Evolutionary conservation across 2,888 invertebrate species (phyloP), one percentile per base, ranked within the genome.

Genomic region (Gerosis bhagava): DNA sequence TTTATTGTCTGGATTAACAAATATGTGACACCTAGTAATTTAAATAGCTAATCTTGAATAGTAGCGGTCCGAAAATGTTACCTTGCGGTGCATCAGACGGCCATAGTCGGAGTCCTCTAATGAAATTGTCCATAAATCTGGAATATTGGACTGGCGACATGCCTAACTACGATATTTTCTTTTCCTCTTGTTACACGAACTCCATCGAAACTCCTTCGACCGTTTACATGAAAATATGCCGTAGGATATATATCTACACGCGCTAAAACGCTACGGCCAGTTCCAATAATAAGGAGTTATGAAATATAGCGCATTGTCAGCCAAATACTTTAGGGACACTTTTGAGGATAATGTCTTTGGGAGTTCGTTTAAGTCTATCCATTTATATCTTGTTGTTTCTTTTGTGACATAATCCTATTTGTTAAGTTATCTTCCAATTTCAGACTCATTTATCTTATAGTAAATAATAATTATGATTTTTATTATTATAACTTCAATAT

Each of bases 121-220:
- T 70, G 69, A 70, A 71, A 68, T 71, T 63, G 69, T 68, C 63
- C 67, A 72, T 70, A 72, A 72, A 72, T 72, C 69, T 64, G 59
- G 56, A 67, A 70, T 67, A 72, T 72, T 65, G 65, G 64, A 62
- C 60, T 61, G 63, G 63, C 64, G 65, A 67, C 67, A 64, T 60
- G 65, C 65, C 65, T 67, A 67, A 64, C 61, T 64, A 59, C 54
- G 57, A 53, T 60, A 56, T 63, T 59, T 60, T 56, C 59, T 53
- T 55, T 36, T 50, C 53, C 52, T 55, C 56, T 55, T 55, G 58
- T 57, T 60, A 54, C 55, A 44, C 41, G 29, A 45, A 37, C 37
- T 25, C 12, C 22, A 55, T 52, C 44, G 42, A 51, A 44, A 49
- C 49, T 51, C 49, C 41, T 51, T 50, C 46, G 45, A 40, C 49